These are phyloP conservation scores for Myrmecophaga tridactyla DNA, from an alignment of 2,113 vertebrate genomes.

Conservation along the genomic window DNA sequence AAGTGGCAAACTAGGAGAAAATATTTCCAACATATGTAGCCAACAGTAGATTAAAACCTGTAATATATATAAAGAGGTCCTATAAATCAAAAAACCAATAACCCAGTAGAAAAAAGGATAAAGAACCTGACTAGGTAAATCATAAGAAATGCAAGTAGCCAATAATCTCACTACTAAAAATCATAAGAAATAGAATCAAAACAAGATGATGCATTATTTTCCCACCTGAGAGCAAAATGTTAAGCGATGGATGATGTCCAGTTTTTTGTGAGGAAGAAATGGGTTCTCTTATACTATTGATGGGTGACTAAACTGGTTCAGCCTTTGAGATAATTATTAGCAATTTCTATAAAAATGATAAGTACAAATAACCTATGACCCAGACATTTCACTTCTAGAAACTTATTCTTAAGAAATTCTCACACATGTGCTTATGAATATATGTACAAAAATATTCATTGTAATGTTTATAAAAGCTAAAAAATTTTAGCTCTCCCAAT, in stretches of 20 bases:
- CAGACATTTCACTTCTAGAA: background rate
- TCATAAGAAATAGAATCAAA: background rate
- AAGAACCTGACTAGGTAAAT: background rate
- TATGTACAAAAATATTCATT: background rate
- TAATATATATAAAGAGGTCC: background rate
- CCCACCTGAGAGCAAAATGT: background rate
- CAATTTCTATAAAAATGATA: background rate
- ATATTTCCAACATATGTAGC: background rate
- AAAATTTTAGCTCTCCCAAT: slow-evolving; percentile 6
- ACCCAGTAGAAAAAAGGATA: background rate
- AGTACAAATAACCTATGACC: background rate
- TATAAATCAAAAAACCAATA: background rate
- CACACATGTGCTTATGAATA: background rate
- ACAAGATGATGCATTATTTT: background rate
- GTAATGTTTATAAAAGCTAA: background rate
- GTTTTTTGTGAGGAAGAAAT: background rate
- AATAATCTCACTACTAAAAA: background rate
- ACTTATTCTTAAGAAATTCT: background rate
- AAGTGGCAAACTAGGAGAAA: background rate
- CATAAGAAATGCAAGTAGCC: background rate
- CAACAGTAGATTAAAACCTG: background rate
- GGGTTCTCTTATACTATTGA: background rate
- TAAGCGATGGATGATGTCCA: background rate
- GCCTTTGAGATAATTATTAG: background rate
- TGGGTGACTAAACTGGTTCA: background rate